Evolutionary conservation across 2,888 invertebrate genomes (phyloP), one percentile per base, ranked within the genome.

Genomic region (Melieria omissa): DNA sequence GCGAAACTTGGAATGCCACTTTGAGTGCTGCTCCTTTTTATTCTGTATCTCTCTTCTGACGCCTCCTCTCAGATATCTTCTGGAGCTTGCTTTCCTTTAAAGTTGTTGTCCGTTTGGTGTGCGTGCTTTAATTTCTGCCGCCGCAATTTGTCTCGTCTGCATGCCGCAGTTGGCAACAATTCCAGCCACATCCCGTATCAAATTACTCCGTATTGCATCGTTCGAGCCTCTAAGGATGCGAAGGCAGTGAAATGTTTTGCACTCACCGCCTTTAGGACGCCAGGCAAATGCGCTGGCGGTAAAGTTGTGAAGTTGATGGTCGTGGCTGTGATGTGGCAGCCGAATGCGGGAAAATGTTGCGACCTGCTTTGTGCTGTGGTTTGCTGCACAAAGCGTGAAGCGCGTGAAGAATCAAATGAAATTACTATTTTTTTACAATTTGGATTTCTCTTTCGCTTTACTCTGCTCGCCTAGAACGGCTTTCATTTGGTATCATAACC

Each of bases 151-250:
- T 9, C 12, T n/a, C 9, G 12, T 29, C 65, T 52, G 45, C 55
- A 54, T 29, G 65, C 44, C 16, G 9, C n/a, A 47, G 46, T 29
- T 29, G 45, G 1, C 29, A 29, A 29, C 14, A 54, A 65, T 57
- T 44, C 55, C 54, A 45, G 42, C 41, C 57, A 42, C 16, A 12
- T 45, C 42, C 64, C n/a, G 12, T 58, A 70, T 60, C 1, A 42
- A 47, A 60, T 45, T 60, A 64, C 45, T 65, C 58, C 60, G 47
- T 70, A 65, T 70, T 70, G 70, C 70, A 70, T 65, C 64, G 49
- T 65, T 64, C 58, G 12, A 49, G 65, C 49, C 61, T 57, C 44
- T 58, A 65, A 65, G 47, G 70, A 60, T 70, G 61, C 70, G 47
- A 47, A 4, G 5, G 52, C 52, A 52, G 14, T 52, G 14, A n/a